Percentiles rank a stretch among this genome's conserved stretches.
Conservation (phyloP, 2,113 vertebrate genomes). For the Ictalurus furcatus region DNA sequence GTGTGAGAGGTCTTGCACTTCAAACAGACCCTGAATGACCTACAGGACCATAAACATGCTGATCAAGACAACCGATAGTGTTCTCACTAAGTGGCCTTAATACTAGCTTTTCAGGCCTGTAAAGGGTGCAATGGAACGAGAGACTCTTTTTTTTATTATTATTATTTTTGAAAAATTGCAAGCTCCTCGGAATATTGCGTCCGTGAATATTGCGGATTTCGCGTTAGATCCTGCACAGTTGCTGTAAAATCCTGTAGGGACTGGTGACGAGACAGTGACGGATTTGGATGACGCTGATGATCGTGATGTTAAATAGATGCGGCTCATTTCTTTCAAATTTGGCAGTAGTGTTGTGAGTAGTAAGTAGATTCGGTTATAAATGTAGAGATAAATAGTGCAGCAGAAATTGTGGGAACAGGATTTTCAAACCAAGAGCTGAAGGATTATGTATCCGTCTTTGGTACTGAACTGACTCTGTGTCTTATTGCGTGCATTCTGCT, state of each 20-base stretch:
- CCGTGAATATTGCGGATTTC: too few species aligned
- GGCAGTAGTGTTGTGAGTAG: neutral
- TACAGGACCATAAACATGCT: neutral
- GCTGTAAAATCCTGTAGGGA: too few species aligned
- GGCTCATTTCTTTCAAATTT: neutral
- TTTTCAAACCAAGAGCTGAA: neutral
- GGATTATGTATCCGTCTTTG: neutral
- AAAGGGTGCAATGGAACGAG: neutral
- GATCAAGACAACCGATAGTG: neutral
- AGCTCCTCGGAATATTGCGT: too few species aligned
- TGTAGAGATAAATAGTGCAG: neutral
- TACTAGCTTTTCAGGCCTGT: neutral
- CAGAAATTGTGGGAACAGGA: neutral
- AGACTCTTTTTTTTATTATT: too few species aligned
- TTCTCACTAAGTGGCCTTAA: neutral
- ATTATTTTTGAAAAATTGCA: too few species aligned
- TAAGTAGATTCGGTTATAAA: neutral
- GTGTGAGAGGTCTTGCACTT: neutral
- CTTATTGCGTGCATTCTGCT: neutral
- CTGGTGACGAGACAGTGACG: too few species aligned
- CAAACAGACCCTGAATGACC: conserved; percentile 7
- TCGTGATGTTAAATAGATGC: neutral
- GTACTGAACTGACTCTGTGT: neutral
- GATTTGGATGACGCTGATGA: neutral
- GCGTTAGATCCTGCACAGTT: too few species aligned